Base-by-base conservation (phyloP, 2,797 vertebrate genomes). In the Periparus ater region DNA sequence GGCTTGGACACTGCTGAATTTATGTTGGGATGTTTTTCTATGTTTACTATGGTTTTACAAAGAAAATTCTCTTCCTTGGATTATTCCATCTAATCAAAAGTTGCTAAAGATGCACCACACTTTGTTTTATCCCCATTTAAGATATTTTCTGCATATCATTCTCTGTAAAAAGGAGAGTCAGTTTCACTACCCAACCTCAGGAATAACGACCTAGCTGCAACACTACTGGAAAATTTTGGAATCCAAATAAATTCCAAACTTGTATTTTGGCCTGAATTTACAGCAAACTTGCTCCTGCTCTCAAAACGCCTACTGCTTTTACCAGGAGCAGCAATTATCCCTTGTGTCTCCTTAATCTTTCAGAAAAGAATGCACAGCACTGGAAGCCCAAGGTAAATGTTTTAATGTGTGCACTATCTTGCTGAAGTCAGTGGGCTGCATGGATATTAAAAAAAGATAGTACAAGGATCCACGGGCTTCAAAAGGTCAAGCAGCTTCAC, bases 211-310 rank as follows among this genome's bases (percentile, higher is more conserved):
- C 11, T 36, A 47, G 36, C 36, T 48, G 45, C 48, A 92, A 67
- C 9, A 15, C 30, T 89, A 54, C 67, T 68, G 53, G 57, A 88
- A 88, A 89, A 44, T 44, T 84, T 34, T 76, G 44, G 40, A 91
- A 89, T 80, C 34, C 60, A 91, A 90, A 71, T 53, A 90, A 93
- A 91, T 87, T 66, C 67, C 68, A 80, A 85, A 36, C 38, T 85
- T 48, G 12, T 25, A 54, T 87, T 93, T 89, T 91, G 54, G 78
- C 44, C 61, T 6, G 0, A 83, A 80, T 74, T 79, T 58, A 87
- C 9, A 61, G 61, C 32, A 76, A 85, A 71, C 44, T 60, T 60
- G 21, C 36, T 92, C 53, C 73, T 76, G 63, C 53, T 91, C 51
- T 72, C 3, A 1, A 86, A 88, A 90, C 0, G 1, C 44, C 67